A percentile compares a stretch with the other conserved stretches of the same genome.
phyloP scores from a whole-genome alignment of 2,888 invertebrate genomes.

The Tromatobia lineatoria region DNA sequence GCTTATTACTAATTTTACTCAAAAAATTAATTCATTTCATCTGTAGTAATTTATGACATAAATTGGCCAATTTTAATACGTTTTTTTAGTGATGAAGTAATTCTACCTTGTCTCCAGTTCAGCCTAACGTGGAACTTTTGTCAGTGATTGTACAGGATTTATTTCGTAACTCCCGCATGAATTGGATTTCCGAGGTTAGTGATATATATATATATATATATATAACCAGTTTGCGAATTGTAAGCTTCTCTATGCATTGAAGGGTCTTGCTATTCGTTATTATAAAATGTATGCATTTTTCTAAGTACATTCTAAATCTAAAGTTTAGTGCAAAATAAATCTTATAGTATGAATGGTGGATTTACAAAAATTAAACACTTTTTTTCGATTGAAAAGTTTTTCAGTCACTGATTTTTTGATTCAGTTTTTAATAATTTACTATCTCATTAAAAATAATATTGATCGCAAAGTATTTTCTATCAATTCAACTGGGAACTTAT shows the following conservation, averaged over 20 bases:
- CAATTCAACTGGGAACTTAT: no score
- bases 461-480: no score
- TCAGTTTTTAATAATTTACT: not conserved
- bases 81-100: not conserved
- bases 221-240: slow-evolving; percentile 2
- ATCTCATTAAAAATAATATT: no score
- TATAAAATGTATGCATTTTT: not conserved
- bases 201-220: slow-evolving; percentile 9
- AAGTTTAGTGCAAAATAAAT: not conserved
- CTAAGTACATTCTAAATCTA: not conserved
- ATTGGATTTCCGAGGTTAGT: slow-evolving; percentile 30
- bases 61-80: not conserved
- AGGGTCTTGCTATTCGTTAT: not conserved
- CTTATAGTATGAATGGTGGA: not conserved
- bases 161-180: slow-evolving; percentile 45
- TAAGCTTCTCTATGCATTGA: slow-evolving; percentile 24
- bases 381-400: not conserved
- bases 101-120: not conserved
- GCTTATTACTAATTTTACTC: not conserved
- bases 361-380: not conserved
- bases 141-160: slow-evolving; percentile 40
- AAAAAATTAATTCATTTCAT: not conserved
- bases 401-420: not conserved
- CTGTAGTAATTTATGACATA: not conserved
- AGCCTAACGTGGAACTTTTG: slow-evolving; percentile 13